A percentile compares a stretch with the other conserved stretches of the same genome.
Conservation (phyloP, 2,113 vertebrate species). For the Cynoglossus semilaevis region DNA sequence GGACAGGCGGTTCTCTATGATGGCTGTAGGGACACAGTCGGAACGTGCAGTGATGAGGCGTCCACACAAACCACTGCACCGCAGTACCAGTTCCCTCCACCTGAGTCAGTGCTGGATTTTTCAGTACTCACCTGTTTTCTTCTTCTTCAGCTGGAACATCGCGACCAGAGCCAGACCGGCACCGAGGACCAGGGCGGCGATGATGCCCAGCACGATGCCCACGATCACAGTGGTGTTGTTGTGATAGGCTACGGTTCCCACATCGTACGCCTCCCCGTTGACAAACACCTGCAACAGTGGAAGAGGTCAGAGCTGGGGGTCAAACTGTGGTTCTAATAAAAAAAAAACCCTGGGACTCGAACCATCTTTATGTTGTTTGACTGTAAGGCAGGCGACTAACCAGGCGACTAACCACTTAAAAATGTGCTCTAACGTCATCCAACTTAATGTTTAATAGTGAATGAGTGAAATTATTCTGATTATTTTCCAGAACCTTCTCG, state of each 20-base stretch:
- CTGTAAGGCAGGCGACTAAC: no score
- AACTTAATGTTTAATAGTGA: no score
- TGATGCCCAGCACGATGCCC: constrained; percentile 73
- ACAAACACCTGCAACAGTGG: constrained; percentile 68
- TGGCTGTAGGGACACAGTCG: constrained; percentile 52
- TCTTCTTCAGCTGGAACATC: constrained; percentile 72
- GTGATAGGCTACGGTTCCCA: constrained; percentile 79
- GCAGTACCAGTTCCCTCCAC: no score
- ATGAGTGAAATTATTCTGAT: no score
- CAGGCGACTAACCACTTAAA: no score
- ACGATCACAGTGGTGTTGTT: constrained; percentile 48
- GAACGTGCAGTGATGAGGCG: background rate
- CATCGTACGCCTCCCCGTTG: constrained; percentile 64
- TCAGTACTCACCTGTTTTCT: constrained; percentile 79
- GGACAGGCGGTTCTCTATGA: constrained; percentile 64
- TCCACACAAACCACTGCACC: no score
- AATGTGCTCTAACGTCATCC: no score
- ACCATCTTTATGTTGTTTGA: no score
- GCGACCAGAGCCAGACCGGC: constrained; percentile 59
- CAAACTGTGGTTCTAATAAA: background rate
- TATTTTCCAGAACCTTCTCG: no score
- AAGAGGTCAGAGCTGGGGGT: background rate
- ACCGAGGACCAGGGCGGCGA: constrained; percentile 72
- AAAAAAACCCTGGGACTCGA: no score
- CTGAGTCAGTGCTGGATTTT: no score